Conservation (phyloP, 2,888 invertebrate species). For the Mimas tiliae region DNA sequence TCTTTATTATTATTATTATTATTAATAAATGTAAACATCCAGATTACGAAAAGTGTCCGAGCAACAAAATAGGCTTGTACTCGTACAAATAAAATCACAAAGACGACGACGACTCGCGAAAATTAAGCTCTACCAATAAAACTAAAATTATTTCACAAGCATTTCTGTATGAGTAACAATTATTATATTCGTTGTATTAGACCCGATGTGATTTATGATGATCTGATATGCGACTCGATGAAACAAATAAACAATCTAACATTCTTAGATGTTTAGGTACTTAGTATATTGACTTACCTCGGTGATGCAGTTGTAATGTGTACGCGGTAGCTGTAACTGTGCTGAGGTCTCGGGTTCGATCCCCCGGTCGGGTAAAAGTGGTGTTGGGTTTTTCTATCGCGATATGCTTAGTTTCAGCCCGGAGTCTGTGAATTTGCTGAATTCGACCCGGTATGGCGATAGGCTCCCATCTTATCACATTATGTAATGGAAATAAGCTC, state of each 20-base stretch:
- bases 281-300: no score
- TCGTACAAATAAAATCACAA: constrained; percentile 3
- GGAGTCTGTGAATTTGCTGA: no score
- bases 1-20: not conserved
- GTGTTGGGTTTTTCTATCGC: no score
- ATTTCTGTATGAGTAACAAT: constrained; percentile 20
- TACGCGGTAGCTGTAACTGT: no score
- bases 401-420: no score
- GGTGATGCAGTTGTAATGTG: no score
- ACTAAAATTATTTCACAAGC: not conserved
- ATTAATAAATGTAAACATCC: not conserved
- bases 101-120: not conserved
- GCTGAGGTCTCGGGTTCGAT: no score
- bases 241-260: constrained; percentile 20
- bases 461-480: no score
- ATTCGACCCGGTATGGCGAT: no score
- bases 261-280: not conserved
- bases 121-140: constrained; percentile 2
- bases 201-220: constrained; percentile 17
- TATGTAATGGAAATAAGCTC: no score
- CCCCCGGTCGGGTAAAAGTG: no score
- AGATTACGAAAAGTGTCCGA: not conserved
- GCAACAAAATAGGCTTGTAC: not conserved
- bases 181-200: constrained; percentile 8
- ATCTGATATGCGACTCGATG: constrained; percentile 20